Conservation (phyloP, 2,113 vertebrate species). For the Brienomyrus brachyistius region DNA sequence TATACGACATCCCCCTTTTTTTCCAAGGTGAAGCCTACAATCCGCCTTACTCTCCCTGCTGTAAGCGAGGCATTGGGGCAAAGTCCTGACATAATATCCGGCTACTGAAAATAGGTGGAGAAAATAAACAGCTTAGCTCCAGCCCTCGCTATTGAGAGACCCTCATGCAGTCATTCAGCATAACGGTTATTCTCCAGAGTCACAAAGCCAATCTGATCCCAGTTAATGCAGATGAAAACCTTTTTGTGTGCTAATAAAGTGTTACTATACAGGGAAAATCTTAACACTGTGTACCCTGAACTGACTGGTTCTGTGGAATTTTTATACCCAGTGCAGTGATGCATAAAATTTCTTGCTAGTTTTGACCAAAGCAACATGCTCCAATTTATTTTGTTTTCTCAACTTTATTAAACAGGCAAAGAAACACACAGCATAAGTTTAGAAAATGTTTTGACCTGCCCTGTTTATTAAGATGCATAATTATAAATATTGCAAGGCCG, state of each 20-base stretch:
- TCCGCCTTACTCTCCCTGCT: background rate
- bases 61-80: background rate
- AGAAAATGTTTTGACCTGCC: constrained; percentile 26
- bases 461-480: constrained; percentile 31
- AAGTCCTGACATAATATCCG: background rate
- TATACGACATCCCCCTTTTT: background rate
- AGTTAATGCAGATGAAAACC: background rate
- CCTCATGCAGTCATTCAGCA: background rate
- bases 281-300: background rate
- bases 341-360: background rate
- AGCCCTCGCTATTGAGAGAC: background rate
- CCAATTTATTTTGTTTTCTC: background rate
- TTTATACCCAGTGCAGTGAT: background rate
- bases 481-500: constrained; percentile 23
- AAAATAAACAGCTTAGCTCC: background rate
- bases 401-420: constrained; percentile 34
- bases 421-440: constrained; percentile 27
- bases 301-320: background rate
- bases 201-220: background rate
- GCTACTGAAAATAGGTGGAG: background rate
- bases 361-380: background rate
- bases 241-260: background rate
- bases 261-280: background rate
- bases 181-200: background rate
- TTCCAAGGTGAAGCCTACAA: background rate